phyloP scores from a whole-genome alignment of 1,140 invertebrate species.

The Hesperophylax magnus region DNA sequence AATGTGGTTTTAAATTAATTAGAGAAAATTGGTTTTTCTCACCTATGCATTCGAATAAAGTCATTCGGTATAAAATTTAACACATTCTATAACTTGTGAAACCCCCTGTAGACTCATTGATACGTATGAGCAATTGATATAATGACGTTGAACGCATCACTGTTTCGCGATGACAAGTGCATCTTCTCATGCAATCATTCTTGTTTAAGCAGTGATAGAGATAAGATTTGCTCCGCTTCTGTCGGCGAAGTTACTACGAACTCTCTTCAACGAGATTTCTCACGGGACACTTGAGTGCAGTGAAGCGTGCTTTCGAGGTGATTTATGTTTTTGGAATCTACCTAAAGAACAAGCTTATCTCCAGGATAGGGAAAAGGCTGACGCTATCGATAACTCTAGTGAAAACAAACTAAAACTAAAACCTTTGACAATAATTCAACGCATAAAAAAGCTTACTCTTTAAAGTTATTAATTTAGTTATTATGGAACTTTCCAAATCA shows the following conservation, averaged over 20 bases:
- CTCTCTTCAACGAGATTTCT: background rate
- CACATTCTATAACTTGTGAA: too few species aligned
- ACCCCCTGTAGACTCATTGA: too few species aligned
- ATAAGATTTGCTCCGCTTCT: background rate
- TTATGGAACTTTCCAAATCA: background rate
- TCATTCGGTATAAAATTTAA: too few species aligned
- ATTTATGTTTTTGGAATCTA: background rate
- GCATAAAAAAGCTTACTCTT: background rate
- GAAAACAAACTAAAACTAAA: background rate
- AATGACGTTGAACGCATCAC: slow-evolving; percentile 9
- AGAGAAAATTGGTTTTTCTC: too few species aligned
- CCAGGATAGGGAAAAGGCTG: background rate
- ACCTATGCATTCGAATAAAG: too few species aligned
- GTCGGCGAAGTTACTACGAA: background rate
- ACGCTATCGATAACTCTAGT: background rate
- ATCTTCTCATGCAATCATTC: background rate
- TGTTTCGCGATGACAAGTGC: slow-evolving; percentile 5
- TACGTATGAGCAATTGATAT: background rate
- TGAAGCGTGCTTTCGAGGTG: background rate
- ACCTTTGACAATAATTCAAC: background rate
- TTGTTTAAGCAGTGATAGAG: background rate
- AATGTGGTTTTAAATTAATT: too few species aligned
- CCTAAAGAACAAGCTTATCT: background rate
- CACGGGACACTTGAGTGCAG: background rate
- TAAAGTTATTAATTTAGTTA: background rate